Evolutionary conservation across 2,888 invertebrate genomes (phyloP).

Genomic region (Liopterus haemorrhoidalis): DNA sequence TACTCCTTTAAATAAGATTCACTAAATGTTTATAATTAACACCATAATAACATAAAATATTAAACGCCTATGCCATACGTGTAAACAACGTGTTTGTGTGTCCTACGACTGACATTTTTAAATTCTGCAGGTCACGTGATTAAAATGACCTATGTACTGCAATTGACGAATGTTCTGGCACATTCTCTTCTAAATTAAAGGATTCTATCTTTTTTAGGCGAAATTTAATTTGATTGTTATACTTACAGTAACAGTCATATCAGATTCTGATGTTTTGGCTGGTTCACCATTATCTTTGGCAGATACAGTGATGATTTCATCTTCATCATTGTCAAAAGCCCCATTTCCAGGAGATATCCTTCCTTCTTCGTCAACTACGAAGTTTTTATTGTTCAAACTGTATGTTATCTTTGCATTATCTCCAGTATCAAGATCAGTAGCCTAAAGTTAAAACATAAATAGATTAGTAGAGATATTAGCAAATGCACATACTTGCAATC

Average conservation of each 20-base stretch:
- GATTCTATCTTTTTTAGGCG: not conserved
- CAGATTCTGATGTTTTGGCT: slow-evolving; percentile 43
- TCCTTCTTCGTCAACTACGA: slow-evolving; percentile 55
- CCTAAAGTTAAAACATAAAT: slow-evolving; percentile 22
- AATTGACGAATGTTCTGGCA: no score
- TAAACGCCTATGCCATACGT: no score
- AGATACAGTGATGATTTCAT: slow-evolving; percentile 40
- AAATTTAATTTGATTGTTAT: slow-evolving; percentile 9
- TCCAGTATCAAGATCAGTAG: slow-evolving; percentile 54
- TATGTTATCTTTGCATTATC: slow-evolving; percentile 51
- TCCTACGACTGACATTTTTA: no score
- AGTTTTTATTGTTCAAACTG: slow-evolving; percentile 40
- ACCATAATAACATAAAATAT: no score
- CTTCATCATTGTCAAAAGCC: slow-evolving; percentile 43
- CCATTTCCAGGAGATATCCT: slow-evolving; percentile 49
- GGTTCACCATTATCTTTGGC: slow-evolving; percentile 49
- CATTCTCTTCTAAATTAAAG: no score
- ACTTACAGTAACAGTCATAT: slow-evolving; percentile 43
- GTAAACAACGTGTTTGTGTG: no score
- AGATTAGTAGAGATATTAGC: no score
- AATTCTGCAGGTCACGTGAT: no score
- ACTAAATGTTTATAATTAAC: no score
- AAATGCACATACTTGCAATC: no score
- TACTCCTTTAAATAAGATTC: no score
- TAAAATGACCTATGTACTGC: no score